These are phyloP conservation scores for Magallana angulata DNA, from an alignment of 1,140 invertebrate species.

Conservation along the genomic window DNA sequence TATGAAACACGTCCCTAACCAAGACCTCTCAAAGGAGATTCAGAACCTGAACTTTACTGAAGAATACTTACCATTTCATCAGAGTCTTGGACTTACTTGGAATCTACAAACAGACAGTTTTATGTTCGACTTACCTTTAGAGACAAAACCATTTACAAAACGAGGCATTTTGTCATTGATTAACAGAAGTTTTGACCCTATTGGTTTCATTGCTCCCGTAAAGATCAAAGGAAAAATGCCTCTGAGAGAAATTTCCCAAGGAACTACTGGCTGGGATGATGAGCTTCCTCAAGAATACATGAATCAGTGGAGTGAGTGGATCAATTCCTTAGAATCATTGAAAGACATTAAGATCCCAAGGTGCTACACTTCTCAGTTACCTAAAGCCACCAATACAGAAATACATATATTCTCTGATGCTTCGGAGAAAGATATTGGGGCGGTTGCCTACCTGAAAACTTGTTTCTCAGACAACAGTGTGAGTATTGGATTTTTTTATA, in stretches of 20 bases:
- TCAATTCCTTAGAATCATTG: slow-evolving; percentile 26
- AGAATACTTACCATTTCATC: slow-evolving; percentile 43
- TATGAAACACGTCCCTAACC: slow-evolving; percentile 13
- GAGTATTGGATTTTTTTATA: slow-evolving; percentile 41
- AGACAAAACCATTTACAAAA: slow-evolving; percentile 48
- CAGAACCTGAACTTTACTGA: slow-evolving; percentile 23
- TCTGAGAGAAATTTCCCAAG: slow-evolving; percentile 57
- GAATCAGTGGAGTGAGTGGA: slow-evolving; percentile 43
- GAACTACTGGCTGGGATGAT: slow-evolving; percentile 55
- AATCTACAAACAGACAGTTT: slow-evolving; percentile 48
- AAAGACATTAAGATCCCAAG: slow-evolving; percentile 37
- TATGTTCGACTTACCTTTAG: slow-evolving; percentile 40
- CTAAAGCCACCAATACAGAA: not conserved
- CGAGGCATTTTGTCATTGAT: slow-evolving; percentile 56
- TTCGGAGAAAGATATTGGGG: slow-evolving; percentile 53
- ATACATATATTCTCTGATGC: slow-evolving; percentile 58
- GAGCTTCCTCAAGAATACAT: slow-evolving; percentile 20
- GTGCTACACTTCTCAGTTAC: not conserved
- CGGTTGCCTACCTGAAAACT: slow-evolving; percentile 47
- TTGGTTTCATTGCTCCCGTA: slow-evolving; percentile 61
- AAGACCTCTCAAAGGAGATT: slow-evolving; percentile 42
- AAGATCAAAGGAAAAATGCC: slow-evolving; percentile 54
- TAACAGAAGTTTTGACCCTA: slow-evolving; percentile 61
- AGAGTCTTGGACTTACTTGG: slow-evolving; percentile 54
- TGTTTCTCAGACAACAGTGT: not conserved